Evolutionary conservation across 2,797 vertebrate species (phyloP), one percentile per base, ranked within the genome.

Genomic region (Eulemur coronatus): DNA sequence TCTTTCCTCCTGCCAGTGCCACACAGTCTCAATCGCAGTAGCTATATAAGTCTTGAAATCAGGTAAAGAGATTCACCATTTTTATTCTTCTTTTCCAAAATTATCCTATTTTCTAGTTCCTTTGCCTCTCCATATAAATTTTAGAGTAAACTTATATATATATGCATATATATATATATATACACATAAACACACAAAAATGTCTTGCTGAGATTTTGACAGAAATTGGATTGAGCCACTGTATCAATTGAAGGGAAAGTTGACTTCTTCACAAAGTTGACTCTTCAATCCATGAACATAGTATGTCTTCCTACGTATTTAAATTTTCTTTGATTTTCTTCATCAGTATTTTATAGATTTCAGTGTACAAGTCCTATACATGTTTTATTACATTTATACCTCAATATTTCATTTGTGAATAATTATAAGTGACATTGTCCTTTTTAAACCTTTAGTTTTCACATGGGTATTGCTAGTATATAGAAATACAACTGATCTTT

Each of bases 221-320:
- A 22, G 61, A 13, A 48, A 41, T 48, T 57, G 38, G 22, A 13
- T 48, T 52, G 24, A 41, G 14, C 22, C 2, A 2, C 7, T 10
- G 0, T 7, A 7, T 33, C 12, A n/a, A 1, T 0, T 75, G 8
- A 18, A 22, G 41, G 28, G 52, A 28, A 7, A 41, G 1, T 0
- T 26, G 35, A 35, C 13, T 0, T 48, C 26, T n/a, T 30, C 1
- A 5, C 35, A 0, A 8, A 4, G 7, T 0, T 5, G 15, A 7
- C 4, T 11, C 89, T 84, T 52, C 52, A 35, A 2, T 41, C 72
- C 28, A 17, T 10, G 38, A 18, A n/a, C 26, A 13, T 17, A 14
- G 63, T 43, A 4, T 18, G 1, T 33, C 80, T 69, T 67, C 35
- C 14, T 28, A 0, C 12, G 28, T 22, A 33, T 28, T 33, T 22